Conservation (phyloP, 2,113 vertebrate genomes). For the Cololabis saira region DNA sequence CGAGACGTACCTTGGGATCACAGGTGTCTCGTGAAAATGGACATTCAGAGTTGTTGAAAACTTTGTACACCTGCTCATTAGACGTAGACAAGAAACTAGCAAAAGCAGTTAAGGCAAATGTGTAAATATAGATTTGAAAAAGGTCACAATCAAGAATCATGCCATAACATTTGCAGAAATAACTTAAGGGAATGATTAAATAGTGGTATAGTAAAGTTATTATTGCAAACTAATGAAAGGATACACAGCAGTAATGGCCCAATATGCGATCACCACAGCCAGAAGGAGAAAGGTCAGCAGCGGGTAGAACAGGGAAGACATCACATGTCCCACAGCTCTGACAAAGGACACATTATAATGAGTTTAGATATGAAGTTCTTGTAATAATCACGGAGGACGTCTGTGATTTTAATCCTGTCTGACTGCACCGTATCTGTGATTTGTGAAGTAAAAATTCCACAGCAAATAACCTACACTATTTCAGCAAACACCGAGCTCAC, state of each 20-base stretch:
- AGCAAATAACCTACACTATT: no score
- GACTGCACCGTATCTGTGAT: no score
- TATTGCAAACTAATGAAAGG: conserved; percentile 63
- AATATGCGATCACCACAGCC: conserved; percentile 92
- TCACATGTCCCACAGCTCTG: conserved; percentile 91
- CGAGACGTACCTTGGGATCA: conserved; percentile 82
- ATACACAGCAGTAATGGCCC: conserved; percentile 97
- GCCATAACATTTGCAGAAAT: neutral
- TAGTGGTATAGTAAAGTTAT: neutral
- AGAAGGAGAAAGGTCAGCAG: conserved; percentile 91
- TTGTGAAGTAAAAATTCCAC: no score
- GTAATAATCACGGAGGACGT: no score
- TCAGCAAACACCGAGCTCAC: no score
- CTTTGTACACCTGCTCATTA: conserved; percentile 90
- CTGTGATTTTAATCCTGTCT: no score
- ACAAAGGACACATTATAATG: neutral
- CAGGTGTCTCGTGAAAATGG: conserved; percentile 80
- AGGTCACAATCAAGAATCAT: neutral
- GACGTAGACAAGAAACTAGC: conserved; percentile 94
- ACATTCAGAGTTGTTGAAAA: conserved; percentile 83
- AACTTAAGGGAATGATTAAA: neutral
- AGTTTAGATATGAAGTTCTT: neutral
- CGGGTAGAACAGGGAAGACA: conserved; percentile 91
- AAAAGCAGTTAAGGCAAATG: conserved; percentile 69
- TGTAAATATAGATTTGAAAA: neutral